Conservation (phyloP, 1,140 invertebrate genomes). For the Cydia splendana region DNA sequence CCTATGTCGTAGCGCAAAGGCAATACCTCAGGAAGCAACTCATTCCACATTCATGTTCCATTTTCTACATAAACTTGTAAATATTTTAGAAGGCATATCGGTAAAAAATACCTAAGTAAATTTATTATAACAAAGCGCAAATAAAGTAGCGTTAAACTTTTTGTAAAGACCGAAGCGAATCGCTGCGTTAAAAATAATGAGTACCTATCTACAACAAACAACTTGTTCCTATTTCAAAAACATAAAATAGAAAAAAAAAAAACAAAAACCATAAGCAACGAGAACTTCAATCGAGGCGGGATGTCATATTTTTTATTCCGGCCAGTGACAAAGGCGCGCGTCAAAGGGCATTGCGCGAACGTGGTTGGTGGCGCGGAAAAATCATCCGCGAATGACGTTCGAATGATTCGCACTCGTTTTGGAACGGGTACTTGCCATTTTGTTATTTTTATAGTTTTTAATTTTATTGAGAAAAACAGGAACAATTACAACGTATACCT, state of each 20-base stretch:
- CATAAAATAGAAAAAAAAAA: constrained; percentile 49
- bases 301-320: constrained; percentile 63
- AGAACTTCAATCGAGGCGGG: constrained; percentile 67
- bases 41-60: no score
- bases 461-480: background rate
- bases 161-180: background rate
- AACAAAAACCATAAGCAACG: constrained; percentile 49
- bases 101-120: background rate
- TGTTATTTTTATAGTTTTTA: background rate
- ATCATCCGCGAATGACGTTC: constrained; percentile 69
- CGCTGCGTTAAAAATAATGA: background rate
- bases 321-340: constrained; percentile 64
- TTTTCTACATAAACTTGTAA: no score
- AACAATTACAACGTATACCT: no score
- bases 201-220: background rate
- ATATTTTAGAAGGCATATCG: background rate
- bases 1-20: no score
- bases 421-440: constrained; percentile 5
- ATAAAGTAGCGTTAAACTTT: background rate
- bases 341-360: constrained; percentile 77
- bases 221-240: constrained; percentile 10
- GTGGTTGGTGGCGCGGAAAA: constrained; percentile 74
- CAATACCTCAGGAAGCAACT: no score
- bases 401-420: background rate
- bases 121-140: background rate